These are phyloP conservation scores for Harmothoe impar DNA, from an alignment of 2,888 invertebrate species.

Conservation along the genomic window DNA sequence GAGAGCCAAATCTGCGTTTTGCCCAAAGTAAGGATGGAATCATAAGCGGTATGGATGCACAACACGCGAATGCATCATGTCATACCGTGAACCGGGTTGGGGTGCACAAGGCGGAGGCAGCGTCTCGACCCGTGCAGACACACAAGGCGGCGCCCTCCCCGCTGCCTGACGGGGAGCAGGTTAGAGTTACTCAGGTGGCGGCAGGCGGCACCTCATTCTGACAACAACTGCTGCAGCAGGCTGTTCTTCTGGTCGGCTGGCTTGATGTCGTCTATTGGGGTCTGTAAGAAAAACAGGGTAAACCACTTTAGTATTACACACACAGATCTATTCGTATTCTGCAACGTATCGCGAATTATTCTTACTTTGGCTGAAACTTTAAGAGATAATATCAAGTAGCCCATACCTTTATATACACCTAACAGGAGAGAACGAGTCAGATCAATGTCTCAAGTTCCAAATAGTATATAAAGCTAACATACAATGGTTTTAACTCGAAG, in stretches of 20 bases:
- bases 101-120: constrained; percentile 15
- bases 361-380: not conserved
- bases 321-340: not conserved
- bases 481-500: no score
- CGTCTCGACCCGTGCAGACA: not conserved
- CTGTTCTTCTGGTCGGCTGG: constrained; percentile 91
- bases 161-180: not conserved
- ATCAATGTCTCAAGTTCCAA: no score
- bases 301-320: no score
- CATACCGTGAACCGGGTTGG: constrained; percentile 24
- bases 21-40: constrained; percentile 44
- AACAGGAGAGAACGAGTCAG: no score
- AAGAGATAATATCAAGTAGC: no score
- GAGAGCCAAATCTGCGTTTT: not conserved
- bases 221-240: constrained; percentile 92
- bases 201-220: constrained; percentile 84
- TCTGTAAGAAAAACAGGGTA: constrained; percentile 88
- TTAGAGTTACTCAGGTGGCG: not conserved
- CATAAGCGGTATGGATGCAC: constrained; percentile 11
- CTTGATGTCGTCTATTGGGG: constrained; percentile 88
- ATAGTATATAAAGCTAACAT: no score
- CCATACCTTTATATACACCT: no score
- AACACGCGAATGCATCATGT: not conserved
- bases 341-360: constrained; percentile 66
- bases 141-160: not conserved